Conservation (phyloP, 2,797 vertebrate species). For the Rallus crepitans region DNA sequence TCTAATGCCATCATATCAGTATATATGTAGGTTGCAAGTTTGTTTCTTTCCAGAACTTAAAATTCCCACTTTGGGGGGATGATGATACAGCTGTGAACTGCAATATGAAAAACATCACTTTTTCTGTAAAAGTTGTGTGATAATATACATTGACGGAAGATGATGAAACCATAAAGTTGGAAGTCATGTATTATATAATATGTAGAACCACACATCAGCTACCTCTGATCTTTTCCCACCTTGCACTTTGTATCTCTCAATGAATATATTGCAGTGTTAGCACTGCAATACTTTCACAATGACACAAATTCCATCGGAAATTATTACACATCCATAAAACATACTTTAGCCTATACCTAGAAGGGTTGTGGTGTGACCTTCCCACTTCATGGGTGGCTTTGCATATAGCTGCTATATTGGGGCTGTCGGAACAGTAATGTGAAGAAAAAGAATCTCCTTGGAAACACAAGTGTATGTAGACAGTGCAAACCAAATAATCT, state of each 20-base stretch:
- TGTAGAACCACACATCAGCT: not conserved
- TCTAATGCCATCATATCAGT: not conserved
- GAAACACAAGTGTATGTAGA: not conserved
- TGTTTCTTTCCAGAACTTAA: not conserved
- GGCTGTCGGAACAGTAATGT: not conserved
- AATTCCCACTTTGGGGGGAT: not conserved
- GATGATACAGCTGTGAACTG: accelerated
- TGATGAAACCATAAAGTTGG: not conserved
- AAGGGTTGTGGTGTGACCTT: not conserved
- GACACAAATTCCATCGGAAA: not conserved
- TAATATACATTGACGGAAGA: not conserved
- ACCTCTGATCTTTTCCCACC: not conserved
- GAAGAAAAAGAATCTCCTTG: not conserved
- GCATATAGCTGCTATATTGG: not conserved
- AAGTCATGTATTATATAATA: not conserved
- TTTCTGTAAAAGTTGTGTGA: not conserved
- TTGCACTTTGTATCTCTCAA: not conserved
- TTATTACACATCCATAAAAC: not conserved
- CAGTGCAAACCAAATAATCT: not conserved
- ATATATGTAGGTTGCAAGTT: not conserved
- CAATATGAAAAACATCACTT: not conserved
- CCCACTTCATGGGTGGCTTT: not conserved
- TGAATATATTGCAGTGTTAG: not conserved
- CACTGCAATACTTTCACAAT: not conserved
- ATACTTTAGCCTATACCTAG: not conserved